Base-by-base conservation (phyloP, 2,888 invertebrate genomes). In the Drosophila eohydei region DNA sequence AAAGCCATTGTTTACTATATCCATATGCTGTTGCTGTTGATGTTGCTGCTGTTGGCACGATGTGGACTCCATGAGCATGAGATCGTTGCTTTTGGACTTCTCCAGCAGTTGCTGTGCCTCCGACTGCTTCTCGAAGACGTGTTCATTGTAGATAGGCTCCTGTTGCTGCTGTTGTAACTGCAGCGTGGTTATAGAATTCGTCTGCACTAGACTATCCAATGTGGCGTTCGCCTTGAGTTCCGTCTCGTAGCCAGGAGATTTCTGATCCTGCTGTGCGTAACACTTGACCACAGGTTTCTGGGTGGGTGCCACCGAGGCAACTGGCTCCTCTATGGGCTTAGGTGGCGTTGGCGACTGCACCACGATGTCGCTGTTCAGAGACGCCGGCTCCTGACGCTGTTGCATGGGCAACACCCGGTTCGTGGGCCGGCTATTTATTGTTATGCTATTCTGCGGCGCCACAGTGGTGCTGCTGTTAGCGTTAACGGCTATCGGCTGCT, bases 401-500 rank as follows among this genome's bases (percentile, higher is more conserved):
- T 96, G 96, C 94, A 96, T 95, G 11, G 96, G 96, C 57, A 96
- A 90, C 2, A 96, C 96, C 73, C 96, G 94, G 90, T 96, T 96
- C 94, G 96, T 96, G 46, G 96, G 96, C 67, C 96, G 93, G 38
- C 74, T 77, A 48, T 72, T 78, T 61, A 78, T 68, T 62, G 93
- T 46, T 91, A 90, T 30, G 90, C 87, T 54, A 80, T 82, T 52
- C 76, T 88, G 51, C 6, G 57, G 64, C 9, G 80, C 56, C 21
- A 62, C 66, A 11, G 84, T 58, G n/a, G 77, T 63, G 51, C 30
- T n/a, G 74, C 51, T 72, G 41, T 93, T 94, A 6, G 93, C 66
- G 21, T 67, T 68, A 2, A 61, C 48, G 9, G 64, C 63, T 9
- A 67, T 59, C 21, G 85, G 70, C 16, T 83, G 86, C 52, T 54